Conservation (phyloP, 2,797 vertebrate genomes). For the Petrocephalus sullivani region DNA sequence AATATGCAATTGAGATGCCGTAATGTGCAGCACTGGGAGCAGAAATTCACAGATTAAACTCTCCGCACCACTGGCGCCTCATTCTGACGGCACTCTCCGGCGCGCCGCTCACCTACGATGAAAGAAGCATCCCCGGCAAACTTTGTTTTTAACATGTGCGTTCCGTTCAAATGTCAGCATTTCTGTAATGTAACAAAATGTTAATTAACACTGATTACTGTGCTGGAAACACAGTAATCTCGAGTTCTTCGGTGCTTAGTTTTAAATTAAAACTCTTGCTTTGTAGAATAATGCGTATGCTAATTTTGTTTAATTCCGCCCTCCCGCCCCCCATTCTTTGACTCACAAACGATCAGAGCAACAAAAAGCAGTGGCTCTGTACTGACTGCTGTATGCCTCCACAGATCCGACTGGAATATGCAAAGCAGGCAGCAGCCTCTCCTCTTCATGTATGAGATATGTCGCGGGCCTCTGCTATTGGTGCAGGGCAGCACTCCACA, state of each 20-base stretch:
- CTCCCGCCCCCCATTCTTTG: slow-evolving; percentile 16
- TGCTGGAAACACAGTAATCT: slow-evolving; percentile 67
- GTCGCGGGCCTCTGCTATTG: neutral
- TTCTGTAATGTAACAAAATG: slow-evolving; percentile 53
- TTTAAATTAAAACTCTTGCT: slow-evolving; percentile 34
- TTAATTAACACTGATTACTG: slow-evolving; percentile 80
- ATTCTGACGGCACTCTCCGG: slow-evolving; percentile 74
- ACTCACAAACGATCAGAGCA: slow-evolving; percentile 23
- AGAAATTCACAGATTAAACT: slow-evolving; percentile 80
- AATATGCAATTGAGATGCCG: slow-evolving; percentile 89
- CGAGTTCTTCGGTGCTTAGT: slow-evolving; percentile 48
- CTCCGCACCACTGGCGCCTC: slow-evolving; percentile 79
- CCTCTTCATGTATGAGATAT: slow-evolving; percentile 11
- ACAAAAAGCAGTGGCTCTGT: slow-evolving; percentile 16
- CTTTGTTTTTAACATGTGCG: slow-evolving; percentile 46
- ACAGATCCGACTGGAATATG: slow-evolving; percentile 16
- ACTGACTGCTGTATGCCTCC: slow-evolving; percentile 12
- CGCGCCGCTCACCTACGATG: slow-evolving; percentile 71
- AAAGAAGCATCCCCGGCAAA: slow-evolving; percentile 69
- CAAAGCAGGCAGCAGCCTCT: slow-evolving; percentile 9
- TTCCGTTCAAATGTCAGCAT: slow-evolving; percentile 65
- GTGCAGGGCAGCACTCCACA: neutral
- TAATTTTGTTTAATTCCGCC: slow-evolving; percentile 28
- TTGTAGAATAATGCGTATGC: slow-evolving; percentile 32
- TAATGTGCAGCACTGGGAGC: slow-evolving; percentile 81